A percentile compares a stretch with the other conserved stretches of the same genome.
These are phyloP conservation scores for Crenuchus spilurus DNA, from an alignment of 2,797 vertebrate genomes.

Conservation along the genomic window DNA sequence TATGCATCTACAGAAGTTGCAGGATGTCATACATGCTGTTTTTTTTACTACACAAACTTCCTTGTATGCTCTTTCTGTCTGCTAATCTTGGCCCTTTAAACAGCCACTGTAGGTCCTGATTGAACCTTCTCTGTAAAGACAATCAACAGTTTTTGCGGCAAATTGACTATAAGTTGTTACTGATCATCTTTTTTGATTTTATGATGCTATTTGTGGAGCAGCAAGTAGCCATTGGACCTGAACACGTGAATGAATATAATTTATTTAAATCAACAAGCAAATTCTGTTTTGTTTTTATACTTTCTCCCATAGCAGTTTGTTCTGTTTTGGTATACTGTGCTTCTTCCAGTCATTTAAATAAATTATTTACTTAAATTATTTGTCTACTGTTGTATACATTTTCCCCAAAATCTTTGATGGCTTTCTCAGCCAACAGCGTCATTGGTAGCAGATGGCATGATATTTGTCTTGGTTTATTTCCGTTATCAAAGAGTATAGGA, in stretches of 20 bases:
- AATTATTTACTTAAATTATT: constrained; percentile 1
- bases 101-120: not conserved
- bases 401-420: too few relatives aligned
- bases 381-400: too few relatives aligned
- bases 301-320: not conserved
- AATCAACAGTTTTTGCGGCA: not conserved
- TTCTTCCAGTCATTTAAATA: constrained; percentile 7
- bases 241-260: constrained; percentile 13
- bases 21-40: not conserved
- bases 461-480: constrained; percentile 69
- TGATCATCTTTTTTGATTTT: constrained; percentile 2
- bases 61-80: not conserved
- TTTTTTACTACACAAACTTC: not conserved
- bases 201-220: constrained; percentile 21
- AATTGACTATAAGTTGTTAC: not conserved
- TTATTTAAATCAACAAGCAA: constrained; percentile 10
- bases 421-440: not conserved
- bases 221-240: constrained; percentile 26
- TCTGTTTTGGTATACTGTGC: not conserved
- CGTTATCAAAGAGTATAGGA: constrained; percentile 52
- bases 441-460: constrained; percentile 16
- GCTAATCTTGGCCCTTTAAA: not conserved
- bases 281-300: not conserved
- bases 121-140: not conserved
- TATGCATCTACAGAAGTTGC: not conserved